Base-by-base conservation (phyloP, 2,797 vertebrate genomes). In the Muraenolepis orangiensis region DNA sequence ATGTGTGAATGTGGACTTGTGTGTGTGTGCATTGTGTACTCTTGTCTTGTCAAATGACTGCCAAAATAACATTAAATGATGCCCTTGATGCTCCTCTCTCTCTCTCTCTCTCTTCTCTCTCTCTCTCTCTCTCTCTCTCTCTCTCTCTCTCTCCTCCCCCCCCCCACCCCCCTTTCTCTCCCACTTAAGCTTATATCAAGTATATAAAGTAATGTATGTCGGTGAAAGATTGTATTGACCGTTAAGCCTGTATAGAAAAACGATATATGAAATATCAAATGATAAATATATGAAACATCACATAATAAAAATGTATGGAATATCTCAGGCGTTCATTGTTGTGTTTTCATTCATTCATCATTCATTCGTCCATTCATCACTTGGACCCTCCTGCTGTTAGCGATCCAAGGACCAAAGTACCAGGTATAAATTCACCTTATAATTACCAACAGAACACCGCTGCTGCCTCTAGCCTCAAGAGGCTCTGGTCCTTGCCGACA, bases 121-220 rank as follows among this genome's bases (percentile, higher is more conserved):
- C 69, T 89, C 86, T 84, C 83, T 90, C 89, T 89, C 78, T 87
- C 81, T 80, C 46, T 64, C 78, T 87, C 84, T 86, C 69, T 89
- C 86, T 84, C 83, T 90, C 89, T 89, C 79, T 87, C 80, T 80
- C 46, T 64, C 78, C 87, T 83, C 85, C 68, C 89, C 86, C 83
- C 82, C 90, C 88, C 89, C 80, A 87, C 81, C 79, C 31, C 51
- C 78, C 51, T 66, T 73, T 87, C 84, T 86, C 69, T 88, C 86
- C 83, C 82, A 90, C 89, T 89, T 66, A 68, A 88, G 83, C 85
- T 84, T 87, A 83, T 86, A 80, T 91, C 87, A 80, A 73, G 90
- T 90, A 83, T 89, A 75, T n/a, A n/a, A n/a, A n/a, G n/a, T n/a
- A n/a, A n/a, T 93, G 88, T 94, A 88, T 87, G 92, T 93, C 87